Evolutionary conservation across 2,888 invertebrate species (phyloP), one percentile per base, ranked within the genome.

Genomic region (Hipparchia semele): DNA sequence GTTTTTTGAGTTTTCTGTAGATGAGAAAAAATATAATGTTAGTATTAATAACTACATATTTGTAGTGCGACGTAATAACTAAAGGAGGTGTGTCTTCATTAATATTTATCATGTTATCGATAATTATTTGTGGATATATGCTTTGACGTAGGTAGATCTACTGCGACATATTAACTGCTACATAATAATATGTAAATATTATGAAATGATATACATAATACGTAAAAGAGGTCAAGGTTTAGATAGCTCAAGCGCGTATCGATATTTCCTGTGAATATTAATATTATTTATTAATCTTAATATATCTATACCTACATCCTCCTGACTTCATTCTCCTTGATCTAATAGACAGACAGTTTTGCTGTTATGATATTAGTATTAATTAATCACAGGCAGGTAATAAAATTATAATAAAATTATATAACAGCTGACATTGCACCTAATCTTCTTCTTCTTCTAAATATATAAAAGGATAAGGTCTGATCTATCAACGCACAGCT

Each of bases 81-180:
- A 62, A 49, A 46, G 45, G 7, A 6, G 62, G 62, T 62, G 62
- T 62, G 62, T 62, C 62, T 13, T 62, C 62, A 62, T 62, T 13
- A 62, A 62, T 62, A 62, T 62, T 46, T 62, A 46, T 62, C 6
- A 13, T 62, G 7, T 46, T 46, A 49, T 62, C 62, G 46, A 46
- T 46, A 62, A 23, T 23, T 23, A 23, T 23, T 23, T 62, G 45
- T 45, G 8, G 0, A 13, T 62, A 9, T 13, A 13, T 62, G 13
- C 9, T 46, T 49, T 62, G n/a, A 62, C 46, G 49, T 13, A 58
- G 0, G 23, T 23, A 23, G 23, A 23, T 0, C 53, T n/a, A 23
- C 10, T 62, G 9, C 62, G 46, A 62, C 46, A 8, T 13, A 49
- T 49, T 49, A 13, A 49, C 62, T 7, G 46, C 1, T 62, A 62